Evolutionary conservation across 1,140 invertebrate genomes (phyloP).

Genomic region (Marisa cornuarietis): DNA sequence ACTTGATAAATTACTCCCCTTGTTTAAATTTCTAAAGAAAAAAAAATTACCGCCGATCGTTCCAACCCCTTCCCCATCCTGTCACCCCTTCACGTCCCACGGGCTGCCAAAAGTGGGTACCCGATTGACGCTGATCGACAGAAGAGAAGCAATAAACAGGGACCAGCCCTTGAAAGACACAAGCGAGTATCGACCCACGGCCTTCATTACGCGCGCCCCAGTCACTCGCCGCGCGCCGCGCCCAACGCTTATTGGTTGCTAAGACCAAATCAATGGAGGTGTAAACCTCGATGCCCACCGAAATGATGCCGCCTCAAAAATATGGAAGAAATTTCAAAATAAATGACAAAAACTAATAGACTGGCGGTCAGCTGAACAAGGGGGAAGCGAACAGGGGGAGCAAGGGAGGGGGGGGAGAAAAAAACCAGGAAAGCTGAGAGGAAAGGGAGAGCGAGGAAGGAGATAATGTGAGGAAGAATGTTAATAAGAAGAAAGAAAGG

Average conservation of each 20-base stretch:
- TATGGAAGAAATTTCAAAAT: slow-evolving; percentile 41
- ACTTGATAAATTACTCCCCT: too few relatives aligned
- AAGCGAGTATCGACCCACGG: slow-evolving; percentile 32
- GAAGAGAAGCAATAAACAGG: slow-evolving; percentile 24
- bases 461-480: too few relatives aligned
- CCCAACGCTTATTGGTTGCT: slow-evolving; percentile 40
- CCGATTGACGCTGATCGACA: slow-evolving; percentile 19
- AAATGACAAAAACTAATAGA: slow-evolving; percentile 30
- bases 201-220: slow-evolving; percentile 32
- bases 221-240: slow-evolving; percentile 24
- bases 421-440: too few relatives aligned
- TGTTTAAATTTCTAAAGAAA: too few relatives aligned
- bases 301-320: slow-evolving; percentile 32
- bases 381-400: too few relatives aligned
- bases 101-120: too few relatives aligned
- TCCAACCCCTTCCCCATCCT: too few relatives aligned
- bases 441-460: too few relatives aligned
- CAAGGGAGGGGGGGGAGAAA: too few relatives aligned
- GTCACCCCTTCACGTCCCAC: too few relatives aligned
- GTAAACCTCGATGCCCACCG: slow-evolving; percentile 19
- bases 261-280: slow-evolving; percentile 40
- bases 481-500: too few relatives aligned
- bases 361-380: background rate
- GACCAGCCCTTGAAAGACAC: slow-evolving; percentile 36
- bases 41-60: too few relatives aligned